phyloP scores from a whole-genome alignment of 2,113 vertebrate genomes.

The Neomonachus schauinslandi region DNA sequence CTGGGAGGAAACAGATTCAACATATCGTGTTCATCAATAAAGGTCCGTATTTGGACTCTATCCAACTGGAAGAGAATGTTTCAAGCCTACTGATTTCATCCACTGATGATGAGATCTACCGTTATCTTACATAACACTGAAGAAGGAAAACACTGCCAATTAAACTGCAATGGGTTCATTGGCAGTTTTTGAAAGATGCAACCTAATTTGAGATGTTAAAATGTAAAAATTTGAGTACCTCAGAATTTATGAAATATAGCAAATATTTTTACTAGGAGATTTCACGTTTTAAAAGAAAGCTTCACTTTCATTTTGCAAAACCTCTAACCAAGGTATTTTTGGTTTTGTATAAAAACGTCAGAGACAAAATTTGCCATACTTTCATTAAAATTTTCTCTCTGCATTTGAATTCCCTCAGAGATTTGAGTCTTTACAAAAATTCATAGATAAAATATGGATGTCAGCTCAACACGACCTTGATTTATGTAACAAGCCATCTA shows the following conservation, averaged over 20 bases:
- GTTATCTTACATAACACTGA: conserved; percentile 25
- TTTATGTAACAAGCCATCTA: conserved; percentile 9
- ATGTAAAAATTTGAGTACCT: background rate
- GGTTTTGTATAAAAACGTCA: conserved; percentile 36
- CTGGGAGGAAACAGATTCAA: background rate
- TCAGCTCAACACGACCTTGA: conserved; percentile 14
- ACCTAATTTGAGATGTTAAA: conserved; percentile 2
- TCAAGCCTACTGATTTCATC: conserved; percentile 1
- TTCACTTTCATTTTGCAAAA: conserved; percentile 48
- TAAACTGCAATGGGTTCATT: background rate
- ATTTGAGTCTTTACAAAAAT: conserved; percentile 12
- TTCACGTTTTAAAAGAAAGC: conserved; percentile 16
- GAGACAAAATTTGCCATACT: conserved; percentile 31
- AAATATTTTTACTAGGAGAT: conserved; percentile 41
- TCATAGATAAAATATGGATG: background rate
- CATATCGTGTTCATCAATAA: background rate
- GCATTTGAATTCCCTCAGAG: conserved; percentile 5
- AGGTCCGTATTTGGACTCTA: background rate
- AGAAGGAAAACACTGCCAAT: conserved; percentile 18
- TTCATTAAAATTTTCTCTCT: conserved; percentile 39
- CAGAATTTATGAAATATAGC: conserved; percentile 26
- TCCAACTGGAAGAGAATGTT: background rate
- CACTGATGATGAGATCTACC: background rate
- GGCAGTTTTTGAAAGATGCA: background rate
- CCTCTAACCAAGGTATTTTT: conserved; percentile 54